These are phyloP conservation scores for Cyphomyrus discorhynchus DNA, from an alignment of 2,113 vertebrate genomes.

Conservation along the genomic window DNA sequence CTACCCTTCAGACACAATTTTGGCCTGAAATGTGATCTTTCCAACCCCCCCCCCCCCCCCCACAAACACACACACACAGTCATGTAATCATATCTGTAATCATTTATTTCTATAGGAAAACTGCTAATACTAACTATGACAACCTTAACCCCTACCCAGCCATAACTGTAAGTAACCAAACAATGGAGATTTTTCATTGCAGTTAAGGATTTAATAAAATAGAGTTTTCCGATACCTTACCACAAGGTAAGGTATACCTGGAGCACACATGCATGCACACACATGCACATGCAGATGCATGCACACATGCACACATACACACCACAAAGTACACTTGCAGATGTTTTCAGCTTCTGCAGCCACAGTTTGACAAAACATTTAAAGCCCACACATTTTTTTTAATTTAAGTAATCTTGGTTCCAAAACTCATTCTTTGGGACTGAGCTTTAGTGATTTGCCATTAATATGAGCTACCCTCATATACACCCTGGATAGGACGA, in stretches of 20 bases:
- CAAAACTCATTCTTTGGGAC: neutral
- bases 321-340: neutral
- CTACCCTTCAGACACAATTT: no score
- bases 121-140: no score
- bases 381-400: neutral
- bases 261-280: no score
- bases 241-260: no score
- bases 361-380: neutral
- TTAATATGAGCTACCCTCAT: neutral
- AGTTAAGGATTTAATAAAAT: no score
- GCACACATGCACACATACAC: neutral
- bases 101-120: no score
- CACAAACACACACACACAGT: neutral
- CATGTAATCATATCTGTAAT: neutral
- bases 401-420: neutral
- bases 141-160: no score
- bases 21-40: no score
- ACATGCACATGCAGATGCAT: neutral
- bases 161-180: no score
- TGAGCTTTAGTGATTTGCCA: neutral
- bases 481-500: neutral
- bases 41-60: no score
- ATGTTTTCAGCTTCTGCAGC: neutral
- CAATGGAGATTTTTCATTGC: no score
- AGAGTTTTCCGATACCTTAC: no score